These are phyloP conservation scores for Theristicus caerulescens DNA, from an alignment of 2,113 vertebrate genomes.

Conservation along the genomic window DNA sequence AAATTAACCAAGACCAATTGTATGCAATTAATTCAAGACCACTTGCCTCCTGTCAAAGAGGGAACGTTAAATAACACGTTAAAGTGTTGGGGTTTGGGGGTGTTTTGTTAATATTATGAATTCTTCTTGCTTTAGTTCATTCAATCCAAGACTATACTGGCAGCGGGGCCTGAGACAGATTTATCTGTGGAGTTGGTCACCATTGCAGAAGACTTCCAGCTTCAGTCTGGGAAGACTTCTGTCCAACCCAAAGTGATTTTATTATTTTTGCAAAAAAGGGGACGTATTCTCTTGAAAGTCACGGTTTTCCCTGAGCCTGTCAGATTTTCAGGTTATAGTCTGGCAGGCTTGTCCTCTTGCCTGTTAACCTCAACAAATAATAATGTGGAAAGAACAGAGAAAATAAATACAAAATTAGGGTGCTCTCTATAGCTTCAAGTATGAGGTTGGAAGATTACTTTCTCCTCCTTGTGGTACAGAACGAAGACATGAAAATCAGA, in stretches of 20 bases:
- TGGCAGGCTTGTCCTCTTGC: neutral
- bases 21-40: neutral
- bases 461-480: neutral
- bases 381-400: neutral
- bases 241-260: neutral
- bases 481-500: neutral
- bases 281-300: neutral
- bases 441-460: neutral
- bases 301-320: neutral
- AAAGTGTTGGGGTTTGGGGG: rapidly evolving
- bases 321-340: neutral
- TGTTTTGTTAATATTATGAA: neutral
- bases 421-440: neutral
- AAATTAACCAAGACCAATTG: neutral
- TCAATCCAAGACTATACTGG: neutral
- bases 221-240: neutral
- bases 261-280: neutral
- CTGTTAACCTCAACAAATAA: neutral
- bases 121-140: neutral
- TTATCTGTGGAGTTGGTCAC: neutral
- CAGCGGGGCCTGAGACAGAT: neutral
- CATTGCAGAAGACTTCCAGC: neutral
- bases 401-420: neutral
- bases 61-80: neutral
- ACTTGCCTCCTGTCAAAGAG: neutral